Base-by-base conservation (phyloP, 1,140 invertebrate species). In the Adelges cooleyi region DNA sequence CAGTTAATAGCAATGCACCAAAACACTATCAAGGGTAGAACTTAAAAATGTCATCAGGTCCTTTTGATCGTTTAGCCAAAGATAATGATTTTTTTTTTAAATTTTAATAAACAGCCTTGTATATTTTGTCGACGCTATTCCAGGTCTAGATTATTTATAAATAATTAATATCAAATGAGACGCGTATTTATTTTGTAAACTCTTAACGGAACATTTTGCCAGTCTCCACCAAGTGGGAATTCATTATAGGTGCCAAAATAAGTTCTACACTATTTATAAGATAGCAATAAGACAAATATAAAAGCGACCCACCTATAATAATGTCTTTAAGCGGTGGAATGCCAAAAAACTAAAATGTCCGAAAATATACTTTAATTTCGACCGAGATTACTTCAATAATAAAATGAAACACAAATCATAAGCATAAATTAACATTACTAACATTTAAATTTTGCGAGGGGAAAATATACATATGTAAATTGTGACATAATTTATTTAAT, bases 361-460 rank as follows among this genome's bases (percentile, higher is more conserved):
- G 53, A 23, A 40, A 59, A 23, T 59, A 59, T 59, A 59, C 29
- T 59, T 59, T 59, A 59, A 59, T 59, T 59, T 44, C 6, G 44
- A 44, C 22, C 38, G 53, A 40, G 27, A 59, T 42, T 44, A 59
- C 44, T 42, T 13, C 53, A 27, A 23, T 44, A 25, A n/a, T n/a
- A n/a, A n/a, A n/a, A n/a, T n/a, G n/a, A n/a, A n/a, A n/a, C n/a
- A n/a, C n/a, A n/a, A 42, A 40, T 23, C 23, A 59, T n/a, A 44
- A 25, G 38, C 44, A 59, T 59, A 59, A 59, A 59, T 59, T 42
- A 42, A 44, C 53, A n/a, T n/a, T 59, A 44, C 15, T 18, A 25
- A 59, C 53, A 59, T n/a, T n/a, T n/a, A n/a, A n/a, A 42, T 18
- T 36, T 42, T 42, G 23, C n/a, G 38, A 54, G 52, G 52, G 53